A percentile compares a stretch with the other conserved stretches of the same genome.
Evolutionary conservation across 2,797 vertebrate species (phyloP).

Genomic region (Odontamblyopus rebecca): DNA sequence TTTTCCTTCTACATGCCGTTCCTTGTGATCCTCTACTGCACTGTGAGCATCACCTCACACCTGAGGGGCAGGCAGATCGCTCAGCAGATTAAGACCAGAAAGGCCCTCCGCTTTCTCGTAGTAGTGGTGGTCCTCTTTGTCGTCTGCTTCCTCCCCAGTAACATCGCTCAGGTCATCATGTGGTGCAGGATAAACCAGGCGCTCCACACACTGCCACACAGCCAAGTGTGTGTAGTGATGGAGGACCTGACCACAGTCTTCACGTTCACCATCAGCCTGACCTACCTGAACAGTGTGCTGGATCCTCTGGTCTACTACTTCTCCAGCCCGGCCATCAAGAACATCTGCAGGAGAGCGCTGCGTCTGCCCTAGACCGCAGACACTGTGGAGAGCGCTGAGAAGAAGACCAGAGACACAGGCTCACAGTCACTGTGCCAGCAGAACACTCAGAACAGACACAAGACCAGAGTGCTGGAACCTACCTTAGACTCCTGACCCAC

Average conservation of each 20-base stretch:
- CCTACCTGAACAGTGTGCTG: conserved; percentile 76
- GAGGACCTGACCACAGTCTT: conserved; percentile 54
- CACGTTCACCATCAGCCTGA: conserved; percentile 69
- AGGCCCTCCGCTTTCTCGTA: conserved; percentile 55
- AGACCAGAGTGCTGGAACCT: neutral
- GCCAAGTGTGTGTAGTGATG: conserved; percentile 38
- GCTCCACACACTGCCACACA: accelerated
- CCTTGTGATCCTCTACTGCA: conserved; percentile 71
- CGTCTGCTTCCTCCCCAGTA: conserved; percentile 74
- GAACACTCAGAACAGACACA: conserved; percentile 14
- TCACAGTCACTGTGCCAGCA: conserved; percentile 54
- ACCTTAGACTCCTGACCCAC: neutral
- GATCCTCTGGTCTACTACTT: conserved; percentile 77
- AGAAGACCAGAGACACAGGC: conserved; percentile 39
- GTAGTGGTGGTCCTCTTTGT: conserved; percentile 65
- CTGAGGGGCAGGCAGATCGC: conserved; percentile 64
- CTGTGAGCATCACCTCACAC: conserved; percentile 54
- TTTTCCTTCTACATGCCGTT: conserved; percentile 71
- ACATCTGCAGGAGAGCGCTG: conserved; percentile 51
- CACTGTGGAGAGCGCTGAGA: conserved; percentile 22
- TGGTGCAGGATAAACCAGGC: conserved; percentile 32
- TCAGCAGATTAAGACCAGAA: conserved; percentile 59
- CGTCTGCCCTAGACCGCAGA: conserved; percentile 19
- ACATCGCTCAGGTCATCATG: conserved; percentile 60
- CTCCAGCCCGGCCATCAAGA: conserved; percentile 72